These are phyloP conservation scores for Epizoanthus stellaris DNA, from an alignment of 92 coral and sea anemone genomes.

Conservation along the genomic window DNA sequence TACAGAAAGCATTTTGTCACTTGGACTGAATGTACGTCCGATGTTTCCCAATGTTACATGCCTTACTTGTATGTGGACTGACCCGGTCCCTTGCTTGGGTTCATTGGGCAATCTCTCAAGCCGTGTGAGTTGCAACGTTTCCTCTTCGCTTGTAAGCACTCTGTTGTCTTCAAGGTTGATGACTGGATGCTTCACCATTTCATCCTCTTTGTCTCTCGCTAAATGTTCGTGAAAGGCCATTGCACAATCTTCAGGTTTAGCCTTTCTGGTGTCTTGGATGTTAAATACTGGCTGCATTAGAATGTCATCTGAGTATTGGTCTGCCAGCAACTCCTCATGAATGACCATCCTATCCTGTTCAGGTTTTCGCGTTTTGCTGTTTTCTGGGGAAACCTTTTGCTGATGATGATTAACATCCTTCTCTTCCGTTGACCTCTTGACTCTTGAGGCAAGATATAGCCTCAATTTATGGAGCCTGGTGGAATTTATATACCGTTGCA, in stretches of 20 bases:
- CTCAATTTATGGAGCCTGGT: constrained; percentile 13
- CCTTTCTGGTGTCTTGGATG: not conserved
- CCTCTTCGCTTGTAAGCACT: constrained; percentile 47
- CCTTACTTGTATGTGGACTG: constrained; percentile 62
- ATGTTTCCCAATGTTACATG: constrained; percentile 61
- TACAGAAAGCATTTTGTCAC: constrained; percentile 51
- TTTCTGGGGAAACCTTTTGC: too few relatives aligned
- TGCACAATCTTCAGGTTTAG: not conserved
- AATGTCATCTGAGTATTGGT: constrained; percentile 14
- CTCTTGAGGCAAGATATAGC: constrained; percentile 50
- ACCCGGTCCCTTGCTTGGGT: constrained; percentile 46
- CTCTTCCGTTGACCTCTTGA: constrained; percentile 30
- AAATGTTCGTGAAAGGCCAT: too few relatives aligned
- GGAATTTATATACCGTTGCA: not conserved
- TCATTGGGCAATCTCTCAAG: constrained; percentile 54
- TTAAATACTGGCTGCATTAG: too few relatives aligned
- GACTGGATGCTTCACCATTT: constrained; percentile 25
- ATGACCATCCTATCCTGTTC: constrained; percentile 26
- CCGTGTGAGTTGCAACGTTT: constrained; percentile 55
- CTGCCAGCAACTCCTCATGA: constrained; percentile 57
- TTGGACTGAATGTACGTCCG: constrained; percentile 48
- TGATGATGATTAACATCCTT: constrained; percentile 33
- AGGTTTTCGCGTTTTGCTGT: too few relatives aligned
- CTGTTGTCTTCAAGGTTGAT: too few relatives aligned
- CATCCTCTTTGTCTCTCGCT: constrained; percentile 24